Evolutionary conservation across 1,140 invertebrate genomes (phyloP).

Genomic region (Drosophila auraria): DNA sequence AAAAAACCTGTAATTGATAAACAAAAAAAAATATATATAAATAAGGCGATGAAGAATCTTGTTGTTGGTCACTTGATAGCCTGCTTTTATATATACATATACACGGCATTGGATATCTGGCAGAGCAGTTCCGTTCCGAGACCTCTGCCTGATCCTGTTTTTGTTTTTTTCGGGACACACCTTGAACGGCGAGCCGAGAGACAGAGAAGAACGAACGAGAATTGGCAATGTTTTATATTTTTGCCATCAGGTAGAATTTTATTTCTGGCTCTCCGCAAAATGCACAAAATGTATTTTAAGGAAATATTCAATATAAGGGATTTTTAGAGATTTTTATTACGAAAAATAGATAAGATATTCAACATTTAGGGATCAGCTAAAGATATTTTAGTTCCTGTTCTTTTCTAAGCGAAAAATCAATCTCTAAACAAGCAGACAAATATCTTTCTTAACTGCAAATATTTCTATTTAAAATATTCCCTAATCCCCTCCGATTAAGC

Average conservation of each 20-base stretch:
- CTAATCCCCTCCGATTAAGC: constrained; percentile 7
- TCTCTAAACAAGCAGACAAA: too few relatives aligned
- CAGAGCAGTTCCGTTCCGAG: constrained; percentile 68
- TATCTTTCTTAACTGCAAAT: too few relatives aligned
- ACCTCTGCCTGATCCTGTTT: constrained; percentile 52
- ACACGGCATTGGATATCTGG: constrained; percentile 39
- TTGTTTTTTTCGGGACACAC: constrained; percentile 41
- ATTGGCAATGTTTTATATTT: constrained; percentile 30
- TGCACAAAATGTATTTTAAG: too few relatives aligned
- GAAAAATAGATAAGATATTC: too few relatives aligned
- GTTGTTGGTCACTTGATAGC: constrained; percentile 45
- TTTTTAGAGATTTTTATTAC: not conserved
- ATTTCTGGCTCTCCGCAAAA: not conserved
- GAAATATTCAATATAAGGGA: too few relatives aligned
- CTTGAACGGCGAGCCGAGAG: constrained; percentile 20
- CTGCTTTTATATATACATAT: not conserved
- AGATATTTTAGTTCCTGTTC: too few relatives aligned
- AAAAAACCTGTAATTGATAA: constrained; percentile 42
- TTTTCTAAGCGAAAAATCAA: too few relatives aligned
- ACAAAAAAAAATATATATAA: constrained; percentile 10
- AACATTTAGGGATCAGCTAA: too few relatives aligned
- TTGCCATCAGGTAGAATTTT: constrained; percentile 43
- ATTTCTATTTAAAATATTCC: too few relatives aligned
- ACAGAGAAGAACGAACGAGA: constrained; percentile 5
- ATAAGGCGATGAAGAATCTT: constrained; percentile 34